Evolutionary conservation across 2,888 invertebrate genomes (phyloP), one percentile per base, ranked within the genome.

Genomic region (Nemoura dubitans): DNA sequence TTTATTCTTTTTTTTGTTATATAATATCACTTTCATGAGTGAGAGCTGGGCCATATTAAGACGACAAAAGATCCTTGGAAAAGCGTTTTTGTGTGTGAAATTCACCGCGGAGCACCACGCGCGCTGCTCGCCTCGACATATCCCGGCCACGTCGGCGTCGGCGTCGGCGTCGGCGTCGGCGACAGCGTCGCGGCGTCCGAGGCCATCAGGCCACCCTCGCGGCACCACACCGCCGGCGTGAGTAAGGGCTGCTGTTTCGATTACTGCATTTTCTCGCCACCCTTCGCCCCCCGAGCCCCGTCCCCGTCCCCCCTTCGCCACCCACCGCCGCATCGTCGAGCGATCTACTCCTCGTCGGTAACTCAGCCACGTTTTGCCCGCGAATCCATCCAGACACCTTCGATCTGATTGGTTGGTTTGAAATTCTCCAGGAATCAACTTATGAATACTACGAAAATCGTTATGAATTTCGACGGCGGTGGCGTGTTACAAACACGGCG

Each of bases 261-360:
- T 83, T 83, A 83, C 83, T 83, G 83, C 83, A 83, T 83, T 83
- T 83, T 42, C 83, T 83, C 6, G 36, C 59, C 83, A 42, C 26
- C 83, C 83, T 42, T 27, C 84, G 10, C 84, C 5, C 84, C 28
- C 27, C 84, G 16, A 3, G 16, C 78, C 78, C 78, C 76, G 5
- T 5, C 81, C 30, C 30, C n/a, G 5, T 30, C n/a, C 81, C 26
- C 21, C 81, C 81, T 30, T 14, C 81, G 29, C 78, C 27, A 21
- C 78, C 10, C 59, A 59, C 59, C 59, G 59, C n/a, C 29, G 2
- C 14, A 27, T n/a, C 30, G 28, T 16, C 28, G 28, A 29, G 28
- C 78, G 10, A 21, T 26, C 59, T 59, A 76, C 84, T 59, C 26
- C 76, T 36, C 36, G 59, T 84, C 30, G 59, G 84, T 26, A 59